Evolutionary conservation across 2,797 vertebrate genomes (phyloP).

Genomic region (Chaetophractus vellerosus): DNA sequence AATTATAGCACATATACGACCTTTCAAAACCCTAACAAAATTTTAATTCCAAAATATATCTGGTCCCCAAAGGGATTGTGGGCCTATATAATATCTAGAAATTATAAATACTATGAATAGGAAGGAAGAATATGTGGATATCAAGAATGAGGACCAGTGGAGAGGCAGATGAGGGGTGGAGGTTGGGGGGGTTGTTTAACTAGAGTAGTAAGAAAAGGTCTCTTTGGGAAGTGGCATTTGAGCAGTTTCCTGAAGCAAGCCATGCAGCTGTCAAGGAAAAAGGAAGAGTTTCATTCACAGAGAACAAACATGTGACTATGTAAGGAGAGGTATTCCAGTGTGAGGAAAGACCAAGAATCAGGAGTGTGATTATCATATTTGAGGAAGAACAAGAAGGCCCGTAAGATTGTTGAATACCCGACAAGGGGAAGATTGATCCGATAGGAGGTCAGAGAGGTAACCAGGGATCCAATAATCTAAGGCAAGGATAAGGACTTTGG

Average conservation of each 20-base stretch:
- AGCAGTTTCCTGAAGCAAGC: conserved; percentile 3
- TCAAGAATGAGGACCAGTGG: background rate
- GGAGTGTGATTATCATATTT: background rate
- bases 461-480: background rate
- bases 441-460: background rate
- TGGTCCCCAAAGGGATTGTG: background rate
- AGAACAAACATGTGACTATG: background rate
- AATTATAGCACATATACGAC: conserved; percentile 10
- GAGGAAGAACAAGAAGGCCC: background rate
- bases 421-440: background rate
- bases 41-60: background rate
- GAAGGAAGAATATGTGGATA: background rate
- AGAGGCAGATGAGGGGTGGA: background rate
- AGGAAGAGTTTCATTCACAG: background rate
- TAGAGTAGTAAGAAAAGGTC: background rate
- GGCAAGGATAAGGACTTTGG: background rate
- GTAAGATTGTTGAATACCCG: background rate
- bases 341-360: background rate
- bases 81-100: background rate
- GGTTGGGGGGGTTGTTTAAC: background rate
- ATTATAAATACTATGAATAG: conserved; percentile 25
- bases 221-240: background rate
- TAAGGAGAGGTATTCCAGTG: background rate
- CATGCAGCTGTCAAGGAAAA: background rate
- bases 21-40: conserved; percentile 17